A percentile compares a stretch with the other conserved stretches of the same genome.
Evolutionary conservation across 2,797 vertebrate species (phyloP).

Genomic region (Malacoctenus gilli): DNA sequence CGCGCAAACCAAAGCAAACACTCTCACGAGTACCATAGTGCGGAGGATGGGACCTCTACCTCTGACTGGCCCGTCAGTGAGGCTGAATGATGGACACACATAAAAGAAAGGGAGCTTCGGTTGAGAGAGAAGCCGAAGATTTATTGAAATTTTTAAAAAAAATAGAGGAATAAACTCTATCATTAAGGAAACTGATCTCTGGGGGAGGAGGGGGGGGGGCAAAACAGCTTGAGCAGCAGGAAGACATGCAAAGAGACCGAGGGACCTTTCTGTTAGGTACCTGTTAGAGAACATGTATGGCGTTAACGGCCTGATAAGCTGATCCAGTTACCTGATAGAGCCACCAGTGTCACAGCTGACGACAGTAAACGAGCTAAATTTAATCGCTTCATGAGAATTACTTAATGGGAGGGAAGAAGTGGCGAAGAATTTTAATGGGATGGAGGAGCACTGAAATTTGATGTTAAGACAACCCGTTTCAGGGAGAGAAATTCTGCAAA

Average conservation of each 20-base stretch:
- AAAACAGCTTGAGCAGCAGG: too few relatives aligned
- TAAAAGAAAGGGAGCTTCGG: constrained; percentile 32
- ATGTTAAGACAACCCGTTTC: too few relatives aligned
- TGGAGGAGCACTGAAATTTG: too few relatives aligned
- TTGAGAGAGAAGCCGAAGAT: constrained; percentile 34
- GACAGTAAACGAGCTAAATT: background rate
- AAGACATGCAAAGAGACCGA: constrained; percentile 1
- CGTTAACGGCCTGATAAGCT: background rate
- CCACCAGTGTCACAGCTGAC: background rate
- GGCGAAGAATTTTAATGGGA: too few relatives aligned
- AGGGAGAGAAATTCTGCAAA: too few relatives aligned
- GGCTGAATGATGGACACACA: constrained; percentile 42
- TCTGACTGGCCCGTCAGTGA: constrained; percentile 44
- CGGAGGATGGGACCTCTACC: constrained; percentile 42
- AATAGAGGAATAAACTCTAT: background rate
- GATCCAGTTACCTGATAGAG: background rate
- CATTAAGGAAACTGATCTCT: too few relatives aligned
- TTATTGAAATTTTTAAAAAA: constrained; percentile 31
- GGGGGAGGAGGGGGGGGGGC: too few relatives aligned
- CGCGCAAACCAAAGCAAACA: constrained; percentile 40
- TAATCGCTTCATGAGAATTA: background rate
- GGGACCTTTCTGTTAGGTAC: background rate
- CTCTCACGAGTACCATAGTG: constrained; percentile 12
- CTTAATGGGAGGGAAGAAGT: constrained; percentile 2
- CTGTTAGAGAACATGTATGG: constrained; percentile 3